Evolutionary conservation across 1,140 invertebrate species (phyloP).

Genomic region (Caenorhabditis inopinata): DNA sequence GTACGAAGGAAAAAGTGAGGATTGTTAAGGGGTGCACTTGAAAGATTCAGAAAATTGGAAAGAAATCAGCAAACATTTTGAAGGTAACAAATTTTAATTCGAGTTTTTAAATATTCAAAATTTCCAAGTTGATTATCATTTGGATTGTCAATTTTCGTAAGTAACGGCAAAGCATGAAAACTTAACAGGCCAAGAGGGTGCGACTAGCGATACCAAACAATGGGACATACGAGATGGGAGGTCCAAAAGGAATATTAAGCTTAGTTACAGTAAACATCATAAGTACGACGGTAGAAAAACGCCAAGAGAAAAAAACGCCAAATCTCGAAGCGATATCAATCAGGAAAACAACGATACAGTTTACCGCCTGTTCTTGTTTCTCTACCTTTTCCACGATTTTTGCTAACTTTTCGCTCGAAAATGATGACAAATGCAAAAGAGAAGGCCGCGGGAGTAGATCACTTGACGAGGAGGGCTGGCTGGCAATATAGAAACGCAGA

Average conservation of each 20-base stretch:
- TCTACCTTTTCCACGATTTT: background rate
- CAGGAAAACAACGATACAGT: background rate
- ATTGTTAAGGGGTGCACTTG: too few species aligned
- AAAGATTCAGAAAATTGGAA: too few species aligned
- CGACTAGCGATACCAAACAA: too few species aligned
- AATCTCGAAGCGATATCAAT: background rate
- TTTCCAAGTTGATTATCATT: too few species aligned
- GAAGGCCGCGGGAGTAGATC: background rate
- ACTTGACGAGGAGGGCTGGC: background rate
- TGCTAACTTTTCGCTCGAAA: background rate
- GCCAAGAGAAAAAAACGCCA: background rate
- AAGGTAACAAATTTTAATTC: too few species aligned
- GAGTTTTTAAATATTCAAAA: too few species aligned
- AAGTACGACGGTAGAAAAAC: background rate
- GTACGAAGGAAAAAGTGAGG: background rate
- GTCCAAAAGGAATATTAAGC: too few species aligned
- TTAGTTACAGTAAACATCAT: background rate
- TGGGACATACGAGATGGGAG: too few species aligned
- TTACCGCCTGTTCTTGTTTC: background rate
- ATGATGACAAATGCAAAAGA: constrained; percentile 20
- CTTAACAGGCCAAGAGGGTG: too few species aligned
- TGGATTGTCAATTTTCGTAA: too few species aligned
- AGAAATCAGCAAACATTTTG: too few species aligned
- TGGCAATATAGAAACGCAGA: background rate
- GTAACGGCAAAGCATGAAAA: too few species aligned